Evolutionary conservation across 2,113 vertebrate species (phyloP).

Genomic region (Podarcis raffonei): DNA sequence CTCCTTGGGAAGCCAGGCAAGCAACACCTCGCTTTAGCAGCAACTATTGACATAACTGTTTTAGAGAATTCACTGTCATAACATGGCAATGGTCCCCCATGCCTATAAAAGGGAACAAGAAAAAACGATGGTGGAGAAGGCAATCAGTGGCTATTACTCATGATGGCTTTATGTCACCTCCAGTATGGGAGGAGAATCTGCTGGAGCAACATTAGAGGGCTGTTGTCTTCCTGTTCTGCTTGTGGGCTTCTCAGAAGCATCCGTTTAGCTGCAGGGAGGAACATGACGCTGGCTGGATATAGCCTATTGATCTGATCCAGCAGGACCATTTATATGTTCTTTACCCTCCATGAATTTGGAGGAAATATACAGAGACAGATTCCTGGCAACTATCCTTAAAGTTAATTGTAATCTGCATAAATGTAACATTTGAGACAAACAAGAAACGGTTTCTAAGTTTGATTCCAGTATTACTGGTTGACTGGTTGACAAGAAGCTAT

Average conservation of each 20-base stretch:
- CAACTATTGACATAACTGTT: background rate
- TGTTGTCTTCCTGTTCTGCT: background rate
- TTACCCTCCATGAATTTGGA: constrained; percentile 6
- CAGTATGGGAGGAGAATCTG: background rate
- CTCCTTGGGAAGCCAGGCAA: no score
- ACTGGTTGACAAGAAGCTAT: background rate
- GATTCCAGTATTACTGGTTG: constrained; percentile 7
- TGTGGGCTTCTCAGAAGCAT: background rate
- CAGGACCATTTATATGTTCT: background rate
- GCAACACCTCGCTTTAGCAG: no score
- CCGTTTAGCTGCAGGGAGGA: background rate
- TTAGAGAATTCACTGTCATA: background rate
- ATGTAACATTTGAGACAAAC: background rate
- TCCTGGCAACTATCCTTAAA: background rate
- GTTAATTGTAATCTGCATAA: constrained; percentile 10
- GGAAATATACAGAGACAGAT: background rate
- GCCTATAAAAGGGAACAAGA: background rate
- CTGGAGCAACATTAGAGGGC: background rate
- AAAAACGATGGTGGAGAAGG: background rate
- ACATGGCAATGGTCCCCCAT: background rate
- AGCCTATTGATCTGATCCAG: background rate
- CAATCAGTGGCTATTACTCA: background rate
- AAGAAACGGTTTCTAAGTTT: background rate
- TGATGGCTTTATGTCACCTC: background rate
- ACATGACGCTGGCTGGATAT: background rate